These are phyloP conservation scores for Ptilorrhoa leucosticta DNA, from an alignment of 2,113 vertebrate species.

Conservation along the genomic window DNA sequence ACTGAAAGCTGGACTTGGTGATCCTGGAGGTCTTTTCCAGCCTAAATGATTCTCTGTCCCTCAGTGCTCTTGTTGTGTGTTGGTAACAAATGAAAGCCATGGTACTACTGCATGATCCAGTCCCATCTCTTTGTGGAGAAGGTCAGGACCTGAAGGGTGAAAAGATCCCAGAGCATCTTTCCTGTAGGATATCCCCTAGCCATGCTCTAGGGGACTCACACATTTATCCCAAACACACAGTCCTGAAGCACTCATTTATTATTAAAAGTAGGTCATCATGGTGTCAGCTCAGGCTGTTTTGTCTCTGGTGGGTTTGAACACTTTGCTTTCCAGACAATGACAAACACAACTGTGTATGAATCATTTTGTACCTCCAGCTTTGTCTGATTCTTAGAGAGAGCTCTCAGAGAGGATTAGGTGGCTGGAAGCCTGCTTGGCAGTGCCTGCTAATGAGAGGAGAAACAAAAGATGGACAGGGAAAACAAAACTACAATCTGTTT, in stretches of 20 bases:
- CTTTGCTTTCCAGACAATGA: background rate
- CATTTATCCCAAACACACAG: background rate
- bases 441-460: background rate
- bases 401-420: background rate
- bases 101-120: background rate
- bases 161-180: background rate
- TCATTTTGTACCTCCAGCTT: background rate
- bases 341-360: background rate
- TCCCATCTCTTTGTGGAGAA: background rate
- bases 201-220: background rate
- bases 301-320: background rate
- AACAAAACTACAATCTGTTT: background rate
- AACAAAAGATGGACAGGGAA: background rate
- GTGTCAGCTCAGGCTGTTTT: background rate
- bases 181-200: background rate
- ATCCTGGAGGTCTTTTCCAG: background rate
- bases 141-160: background rate
- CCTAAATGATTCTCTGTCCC: background rate
- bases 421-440: background rate
- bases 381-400: background rate
- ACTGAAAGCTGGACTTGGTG: background rate
- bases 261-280: background rate
- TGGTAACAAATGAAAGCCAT: background rate
- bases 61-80: background rate
- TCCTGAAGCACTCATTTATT: background rate